Base-by-base conservation (phyloP, 2,113 vertebrate species). In the Elephantulus edwardii region DNA sequence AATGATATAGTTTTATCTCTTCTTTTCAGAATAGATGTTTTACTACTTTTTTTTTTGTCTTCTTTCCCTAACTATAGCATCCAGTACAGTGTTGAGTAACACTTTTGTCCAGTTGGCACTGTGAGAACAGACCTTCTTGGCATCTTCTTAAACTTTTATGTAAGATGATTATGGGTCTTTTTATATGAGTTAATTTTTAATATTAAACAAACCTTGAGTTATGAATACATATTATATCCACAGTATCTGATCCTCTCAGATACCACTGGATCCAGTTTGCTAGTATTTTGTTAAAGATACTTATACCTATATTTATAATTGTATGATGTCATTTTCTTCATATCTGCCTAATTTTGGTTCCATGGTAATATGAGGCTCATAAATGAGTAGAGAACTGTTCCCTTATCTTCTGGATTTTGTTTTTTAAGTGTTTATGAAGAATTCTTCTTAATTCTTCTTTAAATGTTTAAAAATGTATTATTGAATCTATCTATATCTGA, bases 41-140 rank as follows among this genome's bases (percentile, higher is more conserved):
- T 83, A 28, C 78, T 78, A 77, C 30, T 42, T 76, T 75, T 81
- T 75, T 81, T 86, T 30, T 82, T 74, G n/a, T 16, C 38, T 91
- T 30, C 82, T 74, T 83, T 24, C 22, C 40, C 14, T 42, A 26
- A n/a, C 40, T 56, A 42, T 40, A 52, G 62, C 56, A 1, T 86
- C 17, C 12, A 38, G 24, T 82, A 12, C 38, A 38, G 35, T 78
- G 16, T 58, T 83, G 24, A n/a, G 50, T 89, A 89, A 50, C 6
- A 28, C 56, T 62, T 62, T 4, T 33, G 10, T 33, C 33, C 13
- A 28, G 33, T 62, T 62, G 58, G 22, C 58, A 33, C 58, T 60
- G 11, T 30, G 26, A 50, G 13, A 85, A 40, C 52, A 26, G 44
- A 70, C 30, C 38, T 79, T n/a, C 38, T n/a, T n/a, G n/a, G n/a